Percentiles rank a stretch among this genome's conserved stretches.
phyloP scores from a whole-genome alignment of 1,140 invertebrate species.

The Spodoptera litura region DNA sequence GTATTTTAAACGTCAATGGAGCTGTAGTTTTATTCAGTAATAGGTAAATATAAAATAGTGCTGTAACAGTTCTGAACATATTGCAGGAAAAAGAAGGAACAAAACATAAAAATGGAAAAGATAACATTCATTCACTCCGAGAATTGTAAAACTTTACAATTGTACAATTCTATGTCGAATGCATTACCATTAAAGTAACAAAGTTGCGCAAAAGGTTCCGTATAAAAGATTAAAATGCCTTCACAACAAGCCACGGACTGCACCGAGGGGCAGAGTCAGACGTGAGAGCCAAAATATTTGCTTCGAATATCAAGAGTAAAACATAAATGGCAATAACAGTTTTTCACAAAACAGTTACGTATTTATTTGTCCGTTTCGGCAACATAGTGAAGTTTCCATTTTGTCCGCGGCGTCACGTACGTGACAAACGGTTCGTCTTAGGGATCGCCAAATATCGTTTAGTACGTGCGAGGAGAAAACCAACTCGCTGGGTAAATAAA shows the following conservation, averaged over 20 bases:
- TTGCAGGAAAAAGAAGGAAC: neutral
- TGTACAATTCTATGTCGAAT: constrained; percentile 27
- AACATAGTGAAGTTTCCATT: constrained; percentile 82
- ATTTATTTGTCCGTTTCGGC: constrained; percentile 82
- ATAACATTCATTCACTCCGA: constrained; percentile 28
- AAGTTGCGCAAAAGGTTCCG: constrained; percentile 12
- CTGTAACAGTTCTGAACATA: constrained; percentile 9
- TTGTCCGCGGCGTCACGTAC: constrained; percentile 81
- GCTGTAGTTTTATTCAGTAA: too few species aligned
- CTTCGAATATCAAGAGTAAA: constrained; percentile 29
- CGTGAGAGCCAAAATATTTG: constrained; percentile 6
- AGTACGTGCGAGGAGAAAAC: constrained; percentile 84
- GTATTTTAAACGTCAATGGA: neutral
- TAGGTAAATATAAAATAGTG: neutral
- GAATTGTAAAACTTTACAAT: constrained; percentile 30
- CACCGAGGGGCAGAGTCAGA: neutral
- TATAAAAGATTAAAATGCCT: constrained; percentile 10
- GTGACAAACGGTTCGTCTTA: constrained; percentile 85
- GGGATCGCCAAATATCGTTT: constrained; percentile 86
- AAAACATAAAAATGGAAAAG: constrained; percentile 10
- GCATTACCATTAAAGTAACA: constrained; percentile 35
- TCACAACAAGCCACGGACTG: constrained; percentile 7
- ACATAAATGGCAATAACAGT: constrained; percentile 59
- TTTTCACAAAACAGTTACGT: constrained; percentile 75
- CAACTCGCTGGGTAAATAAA: constrained; percentile 83